Conservation (phyloP, 2,113 vertebrate genomes). For the Donacobius atricapilla region DNA sequence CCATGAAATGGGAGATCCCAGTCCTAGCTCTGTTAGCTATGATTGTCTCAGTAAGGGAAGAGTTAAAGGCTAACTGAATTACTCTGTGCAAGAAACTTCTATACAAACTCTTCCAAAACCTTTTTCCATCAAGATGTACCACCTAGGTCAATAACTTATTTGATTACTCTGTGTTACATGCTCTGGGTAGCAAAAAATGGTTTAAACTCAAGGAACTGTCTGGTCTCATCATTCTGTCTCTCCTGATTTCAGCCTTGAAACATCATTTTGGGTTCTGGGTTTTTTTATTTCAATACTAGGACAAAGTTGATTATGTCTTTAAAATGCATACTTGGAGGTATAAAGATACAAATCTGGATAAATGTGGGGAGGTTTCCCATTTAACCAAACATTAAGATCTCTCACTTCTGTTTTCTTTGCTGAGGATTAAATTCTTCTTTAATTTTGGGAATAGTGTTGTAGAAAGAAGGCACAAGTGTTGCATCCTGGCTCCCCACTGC, state of each 20-base stretch:
- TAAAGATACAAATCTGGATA: not conserved
- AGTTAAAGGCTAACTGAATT: not conserved
- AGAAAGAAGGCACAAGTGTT: not conserved
- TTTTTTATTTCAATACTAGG: not conserved
- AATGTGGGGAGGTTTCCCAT: not conserved
- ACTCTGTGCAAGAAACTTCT: not conserved
- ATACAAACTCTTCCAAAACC: not conserved
- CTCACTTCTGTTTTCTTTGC: not conserved
- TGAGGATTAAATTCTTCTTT: not conserved
- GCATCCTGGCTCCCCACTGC: not conserved
- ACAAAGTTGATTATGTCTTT: not conserved
- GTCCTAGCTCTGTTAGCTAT: not conserved
- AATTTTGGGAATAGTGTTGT: not conserved
- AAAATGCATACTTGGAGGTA: not conserved
- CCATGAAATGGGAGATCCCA: not conserved
- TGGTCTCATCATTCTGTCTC: not conserved
- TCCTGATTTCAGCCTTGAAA: not conserved
- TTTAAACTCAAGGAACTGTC: not conserved
- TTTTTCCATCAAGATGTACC: not conserved
- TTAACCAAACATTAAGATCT: not conserved
- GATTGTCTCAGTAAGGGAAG: not conserved
- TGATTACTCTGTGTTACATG: not conserved
- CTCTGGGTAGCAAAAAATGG: not conserved
- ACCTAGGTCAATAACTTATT: not conserved
- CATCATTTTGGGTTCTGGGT: not conserved